Base-by-base conservation (phyloP, 92 coral and sea anemone genomes). In the Meandrina meandrites region DNA sequence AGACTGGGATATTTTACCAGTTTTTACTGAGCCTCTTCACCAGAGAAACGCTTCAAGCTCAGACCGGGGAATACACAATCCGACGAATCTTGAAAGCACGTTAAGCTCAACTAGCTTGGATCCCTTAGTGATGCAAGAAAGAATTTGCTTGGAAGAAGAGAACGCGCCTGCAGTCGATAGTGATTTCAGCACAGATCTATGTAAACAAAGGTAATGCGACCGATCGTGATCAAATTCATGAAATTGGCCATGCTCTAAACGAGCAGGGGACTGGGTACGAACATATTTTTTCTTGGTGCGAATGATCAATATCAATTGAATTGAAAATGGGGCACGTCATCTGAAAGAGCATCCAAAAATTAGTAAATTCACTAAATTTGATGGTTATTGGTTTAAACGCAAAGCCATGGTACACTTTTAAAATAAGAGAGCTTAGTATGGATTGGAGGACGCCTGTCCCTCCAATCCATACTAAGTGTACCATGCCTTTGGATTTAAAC, bases 131-230 rank as follows among this genome's bases (percentile, higher is more conserved):
- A 2, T 56, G 53, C 16, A 34, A 82, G 79, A 51, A 54, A 35
- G 9, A 48, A 27, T 15, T 35, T n/a, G 40, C 68, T 72, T 58
- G 11, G 47, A 37, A 27, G 56, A 36, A n/a, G 64, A 34, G 36
- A 56, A 30, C 32, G 73, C 36, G 4, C 7, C 30, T 27, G 36
- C 11, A 8, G 27, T 3, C 66, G n/a, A 73, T 1, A 51, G 14
- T 18, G 74, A 84, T 56, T 74, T 82, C 78, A 82, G 60, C 12
- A 24, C 73, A 36, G 36, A 57, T n/a, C 35, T 56, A 37, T 57
- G 40, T 31, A 24, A 27, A 40, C 45, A 84, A 73, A 84, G 87
- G 87, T 84, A 74, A 50, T 6, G 30, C 30, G 72, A 34, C 2
- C 13, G 22, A 80, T 80, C 11, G 27, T 24, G 50, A 58, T 11